Percentiles rank a stretch among this genome's conserved stretches.
Evolutionary conservation across 2,113 vertebrate species (phyloP).

Genomic region (Dromaius novaehollandiae): DNA sequence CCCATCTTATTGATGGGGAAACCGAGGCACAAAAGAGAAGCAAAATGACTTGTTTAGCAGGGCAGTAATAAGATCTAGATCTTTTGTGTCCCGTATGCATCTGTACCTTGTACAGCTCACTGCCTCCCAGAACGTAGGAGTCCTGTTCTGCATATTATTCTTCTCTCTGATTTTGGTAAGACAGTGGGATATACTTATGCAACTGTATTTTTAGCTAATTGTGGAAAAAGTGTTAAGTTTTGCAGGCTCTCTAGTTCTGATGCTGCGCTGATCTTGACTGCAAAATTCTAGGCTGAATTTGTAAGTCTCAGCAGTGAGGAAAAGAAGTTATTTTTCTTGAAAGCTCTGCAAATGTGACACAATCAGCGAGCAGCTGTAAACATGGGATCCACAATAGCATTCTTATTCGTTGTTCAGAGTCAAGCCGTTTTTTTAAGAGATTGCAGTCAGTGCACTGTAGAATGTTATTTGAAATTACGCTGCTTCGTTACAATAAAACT

Average conservation of each 20-base stretch:
- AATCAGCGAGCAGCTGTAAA: constrained; percentile 29
- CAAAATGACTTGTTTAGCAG: background rate
- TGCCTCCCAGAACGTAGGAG: background rate
- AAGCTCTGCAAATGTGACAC: constrained; percentile 15
- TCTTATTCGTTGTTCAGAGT: background rate
- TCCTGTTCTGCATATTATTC: background rate
- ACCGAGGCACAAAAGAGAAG: background rate
- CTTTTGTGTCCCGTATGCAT: background rate
- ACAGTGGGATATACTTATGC: background rate
- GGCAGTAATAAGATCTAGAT: background rate
- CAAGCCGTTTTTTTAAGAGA: constrained; percentile 45
- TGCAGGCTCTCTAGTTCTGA: background rate
- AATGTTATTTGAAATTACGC: constrained; percentile 41
- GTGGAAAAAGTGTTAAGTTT: background rate
- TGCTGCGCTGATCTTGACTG: background rate
- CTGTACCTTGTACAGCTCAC: background rate
- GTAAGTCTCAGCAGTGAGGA: background rate
- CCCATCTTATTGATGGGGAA: background rate
- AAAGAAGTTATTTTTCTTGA: constrained; percentile 7
- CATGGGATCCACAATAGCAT: background rate
- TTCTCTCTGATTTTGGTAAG: background rate
- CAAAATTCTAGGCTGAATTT: background rate
- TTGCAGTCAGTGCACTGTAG: background rate
- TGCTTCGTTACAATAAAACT: constrained; percentile 42
- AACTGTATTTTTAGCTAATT: background rate